Evolutionary conservation across 2,888 invertebrate genomes (phyloP), one percentile per base, ranked within the genome.

Genomic region (Andrena flavipes): DNA sequence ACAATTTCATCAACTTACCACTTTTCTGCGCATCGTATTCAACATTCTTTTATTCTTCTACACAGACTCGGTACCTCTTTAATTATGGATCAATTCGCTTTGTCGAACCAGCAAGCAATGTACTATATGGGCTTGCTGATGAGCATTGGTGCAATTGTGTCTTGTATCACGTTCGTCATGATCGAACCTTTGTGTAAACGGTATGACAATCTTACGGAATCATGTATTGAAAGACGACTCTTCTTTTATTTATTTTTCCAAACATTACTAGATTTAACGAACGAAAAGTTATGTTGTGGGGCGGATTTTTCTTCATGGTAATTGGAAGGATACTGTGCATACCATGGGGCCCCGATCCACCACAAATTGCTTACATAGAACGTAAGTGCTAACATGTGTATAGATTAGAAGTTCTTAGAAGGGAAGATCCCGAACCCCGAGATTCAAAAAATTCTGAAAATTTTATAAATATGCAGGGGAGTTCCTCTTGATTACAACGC

Each of bases 81-180:
- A 72, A 97, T 97, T 42, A 98, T 97, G 97, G 98, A 98, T 93
- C 97, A 98, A 94, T 98, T 98, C 94, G 98, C 96, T 42, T 98
- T 98, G 98, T 95, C 96, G 79, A 96, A 97, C 94, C 94, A 95
- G 68, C 96, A 97, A 92, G 96, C 98, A 13, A 94, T 98, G 51
- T 96, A 96, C 93, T 96, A 97, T 93, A 97, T 98, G 96, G 98
- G 98, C 65, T 95, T 97, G 74, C 94, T 98, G 80, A 97, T 98
- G 96, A 96, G 97, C 67, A 95, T 96, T 42, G 98, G 98, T 54
- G 98, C 97, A 0, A 94, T 97, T n/a, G 94, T 97, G 62, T 97
- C 98, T 0, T 96, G 97, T 85, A 91, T 95, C 56, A 96, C 97
- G 13, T 98, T 98, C 91, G 95, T 95, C 16, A 94, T 96, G 71